Conservation (phyloP, 2,113 vertebrate species). For the Ictalurus furcatus region DNA sequence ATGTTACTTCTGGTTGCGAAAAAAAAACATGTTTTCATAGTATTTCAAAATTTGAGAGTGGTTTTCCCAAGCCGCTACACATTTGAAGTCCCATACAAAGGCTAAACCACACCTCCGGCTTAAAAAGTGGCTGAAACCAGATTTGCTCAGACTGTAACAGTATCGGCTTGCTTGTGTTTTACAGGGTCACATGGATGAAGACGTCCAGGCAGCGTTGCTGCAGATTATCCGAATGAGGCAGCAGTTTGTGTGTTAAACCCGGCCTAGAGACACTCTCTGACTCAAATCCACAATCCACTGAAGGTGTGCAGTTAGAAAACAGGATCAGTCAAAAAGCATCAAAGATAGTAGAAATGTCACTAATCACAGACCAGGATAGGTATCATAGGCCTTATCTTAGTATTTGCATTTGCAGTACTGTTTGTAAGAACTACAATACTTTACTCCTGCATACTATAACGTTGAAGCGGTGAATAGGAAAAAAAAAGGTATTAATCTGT, state of each 20-base stretch:
- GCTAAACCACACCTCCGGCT: not conserved
- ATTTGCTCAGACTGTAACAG: slow-evolving; percentile 19
- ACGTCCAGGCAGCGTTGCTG: slow-evolving; percentile 92
- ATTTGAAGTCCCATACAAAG: not conserved
- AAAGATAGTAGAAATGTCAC: not conserved
- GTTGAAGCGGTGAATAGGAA: not conserved
- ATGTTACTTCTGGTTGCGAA: not conserved
- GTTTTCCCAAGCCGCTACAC: not conserved
- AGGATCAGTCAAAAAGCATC: not conserved
- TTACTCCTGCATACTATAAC: not conserved
- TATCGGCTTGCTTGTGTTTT: not conserved
- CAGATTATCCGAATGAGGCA: slow-evolving; percentile 98
- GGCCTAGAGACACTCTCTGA: slow-evolving; percentile 41
- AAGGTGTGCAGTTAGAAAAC: slow-evolving; percentile 27
- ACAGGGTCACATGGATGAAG: slow-evolving; percentile 98
- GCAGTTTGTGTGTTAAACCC: slow-evolving; percentile 88
- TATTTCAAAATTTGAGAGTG: not conserved
- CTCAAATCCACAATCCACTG: slow-evolving; percentile 53
- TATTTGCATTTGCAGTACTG: not conserved
- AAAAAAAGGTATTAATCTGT: not conserved
- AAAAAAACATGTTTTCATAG: not conserved
- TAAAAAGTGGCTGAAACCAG: not conserved
- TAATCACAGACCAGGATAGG: not conserved
- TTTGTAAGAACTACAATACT: not conserved
- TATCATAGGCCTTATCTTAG: no score